Base-by-base conservation (phyloP, 2,888 invertebrate species). In the Drosophila birchii region DNA sequence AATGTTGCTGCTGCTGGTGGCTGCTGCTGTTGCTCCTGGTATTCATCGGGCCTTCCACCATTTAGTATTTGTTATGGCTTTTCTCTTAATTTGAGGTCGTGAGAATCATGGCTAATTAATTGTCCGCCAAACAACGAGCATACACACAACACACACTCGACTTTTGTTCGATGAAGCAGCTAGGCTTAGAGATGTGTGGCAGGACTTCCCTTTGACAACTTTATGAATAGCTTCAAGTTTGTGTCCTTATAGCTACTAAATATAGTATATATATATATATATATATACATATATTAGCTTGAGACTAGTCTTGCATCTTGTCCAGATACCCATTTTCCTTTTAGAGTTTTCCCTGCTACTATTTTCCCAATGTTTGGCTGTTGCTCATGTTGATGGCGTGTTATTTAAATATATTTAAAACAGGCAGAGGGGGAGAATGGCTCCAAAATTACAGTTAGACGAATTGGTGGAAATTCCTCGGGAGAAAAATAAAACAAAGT, bases 41-140 rank as follows among this genome's bases (percentile, higher is more conserved):
- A 43, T 63, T 60, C 59, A 39, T 54, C 55, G 63, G 59, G 68
- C 38, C 63, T 66, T 26, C 63, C 67, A 72, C 66, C 77, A 78
- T 88, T 90, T 88, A 39, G 78, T 85, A 81, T 90, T 90, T 88
- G 88, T 86, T 83, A 84, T 89, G 84, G 86, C 85, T 81, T 89
- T 90, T 87, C 90, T 89, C 82, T 90, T 90, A 90, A 90, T 90
- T 89, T 90, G 90, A 90, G 90, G 90, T 90, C 90, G 90, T 90
- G 90, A 90, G 90, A 90, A 90, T 90, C 90, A 90, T 90, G 82
- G 84, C 89, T 90, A 90, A 90, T 90, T 90, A 90, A 90, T 89
- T 90, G 90, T 84, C 89, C 88, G 23, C 29, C 57, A 20, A 56
- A 49, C 47, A 56, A 41, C 49, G 23, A 39, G 26, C 51, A 14